A percentile compares a stretch with the other conserved stretches of the same genome.
phyloP scores from a whole-genome alignment of 2,888 invertebrate genomes.

The Scotopteryx bipunctaria region DNA sequence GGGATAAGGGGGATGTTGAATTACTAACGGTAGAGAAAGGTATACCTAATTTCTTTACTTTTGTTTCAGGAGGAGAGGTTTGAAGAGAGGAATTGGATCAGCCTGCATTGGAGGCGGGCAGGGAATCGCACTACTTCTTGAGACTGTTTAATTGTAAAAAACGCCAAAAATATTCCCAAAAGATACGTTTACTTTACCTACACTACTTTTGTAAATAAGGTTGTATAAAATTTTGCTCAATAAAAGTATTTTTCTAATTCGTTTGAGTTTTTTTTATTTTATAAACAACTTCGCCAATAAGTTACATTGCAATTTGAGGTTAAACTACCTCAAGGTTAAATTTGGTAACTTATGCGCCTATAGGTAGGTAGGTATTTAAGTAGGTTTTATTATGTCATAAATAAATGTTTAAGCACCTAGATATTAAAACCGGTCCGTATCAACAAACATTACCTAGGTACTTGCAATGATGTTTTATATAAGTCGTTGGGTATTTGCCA shows the following conservation, averaged over 20 bases:
- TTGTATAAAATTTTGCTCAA: conserved; percentile 15
- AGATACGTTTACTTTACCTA: background rate
- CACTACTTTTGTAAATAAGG: conserved; percentile 13
- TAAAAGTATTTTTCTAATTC: conserved; percentile 9
- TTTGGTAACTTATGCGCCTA: too few relatives aligned
- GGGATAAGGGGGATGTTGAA: too few relatives aligned
- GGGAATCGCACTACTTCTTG: conserved; percentile 96
- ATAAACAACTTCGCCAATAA: too few relatives aligned
- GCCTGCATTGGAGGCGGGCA: conserved; percentile 99
- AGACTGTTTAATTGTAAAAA: conserved; percentile 82
- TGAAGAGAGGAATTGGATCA: conserved; percentile 94
- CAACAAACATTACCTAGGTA: conserved; percentile 31
- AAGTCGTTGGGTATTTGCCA: too few relatives aligned
- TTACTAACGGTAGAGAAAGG: too few relatives aligned
- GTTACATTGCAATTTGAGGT: too few relatives aligned
- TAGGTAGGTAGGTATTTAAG: too few relatives aligned
- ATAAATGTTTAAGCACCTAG: background rate
- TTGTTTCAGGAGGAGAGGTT: conserved; percentile 88
- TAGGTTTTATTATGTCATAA: background rate
- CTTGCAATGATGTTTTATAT: too few relatives aligned
- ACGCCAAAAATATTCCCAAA: conserved; percentile 2
- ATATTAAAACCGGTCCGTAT: too few relatives aligned
- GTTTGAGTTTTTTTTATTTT: too few relatives aligned
- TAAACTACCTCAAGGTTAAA: too few relatives aligned
- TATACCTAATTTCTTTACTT: background rate